A percentile compares a stretch with the other conserved stretches of the same genome.
Conservation (phyloP, 1,140 invertebrate species). For the Aphidius ervi region DNA sequence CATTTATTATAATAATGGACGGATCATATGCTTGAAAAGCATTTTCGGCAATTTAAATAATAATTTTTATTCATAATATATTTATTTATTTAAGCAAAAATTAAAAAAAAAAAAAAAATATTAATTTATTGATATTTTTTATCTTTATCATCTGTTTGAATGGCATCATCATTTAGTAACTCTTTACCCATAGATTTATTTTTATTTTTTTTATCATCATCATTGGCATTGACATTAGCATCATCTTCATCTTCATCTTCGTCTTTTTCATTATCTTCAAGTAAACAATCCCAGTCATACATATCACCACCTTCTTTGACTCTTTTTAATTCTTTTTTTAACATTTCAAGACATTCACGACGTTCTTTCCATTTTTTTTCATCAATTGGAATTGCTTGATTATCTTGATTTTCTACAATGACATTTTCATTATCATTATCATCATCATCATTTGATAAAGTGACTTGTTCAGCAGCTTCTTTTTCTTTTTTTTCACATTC, state of each 20-base stretch:
- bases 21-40: too few species aligned
- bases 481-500: constrained; percentile 45
- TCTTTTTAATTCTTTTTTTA: constrained; percentile 45
- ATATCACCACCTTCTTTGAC: constrained; percentile 41
- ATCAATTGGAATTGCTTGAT: constrained; percentile 14
- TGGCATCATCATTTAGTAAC: too few species aligned
- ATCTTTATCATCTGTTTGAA: too few species aligned
- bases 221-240: too few species aligned
- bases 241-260: constrained; percentile 17
- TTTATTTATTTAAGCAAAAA: too few species aligned
- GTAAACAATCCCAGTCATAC: constrained; percentile 43
- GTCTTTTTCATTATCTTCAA: constrained; percentile 35
- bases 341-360: constrained; percentile 45
- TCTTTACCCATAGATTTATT: not conserved
- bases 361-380: constrained; percentile 47
- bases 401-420: not conserved
- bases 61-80: too few species aligned
- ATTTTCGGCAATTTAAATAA: too few species aligned
- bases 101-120: too few species aligned
- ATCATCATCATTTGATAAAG: constrained; percentile 18
- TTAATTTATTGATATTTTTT: too few species aligned
- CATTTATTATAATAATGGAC: too few species aligned
- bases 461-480: constrained; percentile 11
- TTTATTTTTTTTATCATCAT: constrained; percentile 21
- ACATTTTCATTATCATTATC: constrained; percentile 17